Evolutionary conservation across 2,797 vertebrate species (phyloP), one percentile per base, ranked within the genome.

Genomic region (Clarias platycephalus): DNA sequence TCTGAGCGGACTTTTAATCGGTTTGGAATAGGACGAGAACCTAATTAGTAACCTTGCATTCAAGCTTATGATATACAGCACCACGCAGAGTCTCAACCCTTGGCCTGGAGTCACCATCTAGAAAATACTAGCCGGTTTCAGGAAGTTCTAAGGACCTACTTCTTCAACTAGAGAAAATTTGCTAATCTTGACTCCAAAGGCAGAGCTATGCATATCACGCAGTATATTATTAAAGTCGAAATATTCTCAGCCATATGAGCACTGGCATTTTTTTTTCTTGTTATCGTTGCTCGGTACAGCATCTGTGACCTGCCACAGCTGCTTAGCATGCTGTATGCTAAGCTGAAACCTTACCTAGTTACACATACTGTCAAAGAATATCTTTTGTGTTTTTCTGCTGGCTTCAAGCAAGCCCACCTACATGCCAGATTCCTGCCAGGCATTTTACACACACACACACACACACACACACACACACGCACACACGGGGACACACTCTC

Each of bases 311-410:
- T 86, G 79, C 80, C 84, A 84, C n/a, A 49, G 74, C 82, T 40
- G 83, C 78, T 80, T n/a, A 26, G 66, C 58, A 34, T 80, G 78
- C 62, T 76, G 81, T 82, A 86, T 85, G 79, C 79, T 84, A 81
- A 82, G 86, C 79, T 76, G 87, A 87, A 88, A 62, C 63, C 55
- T 84, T 72, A 83, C 76, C 87, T 80, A 79, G 74, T 77, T 81
- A 62, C 70, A 79, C 37, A 58, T 72, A 78, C 63, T 89, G 83
- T 88, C 88, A 87, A 68, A 81, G 31, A 31, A 37, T 18, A 62
- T 79, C 75, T 81, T 82, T 86, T 53, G 84, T 86, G 67, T 80
- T 79, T 72, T 75, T 83, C 60, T 44, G 12, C 78, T 64, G 79
- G 76, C 49, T 75, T 83, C 60, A 64, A 84, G 83, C 87, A 76